Evolutionary conservation across 2,888 invertebrate species (phyloP).

Genomic region (Sinhomidia bicolor): DNA sequence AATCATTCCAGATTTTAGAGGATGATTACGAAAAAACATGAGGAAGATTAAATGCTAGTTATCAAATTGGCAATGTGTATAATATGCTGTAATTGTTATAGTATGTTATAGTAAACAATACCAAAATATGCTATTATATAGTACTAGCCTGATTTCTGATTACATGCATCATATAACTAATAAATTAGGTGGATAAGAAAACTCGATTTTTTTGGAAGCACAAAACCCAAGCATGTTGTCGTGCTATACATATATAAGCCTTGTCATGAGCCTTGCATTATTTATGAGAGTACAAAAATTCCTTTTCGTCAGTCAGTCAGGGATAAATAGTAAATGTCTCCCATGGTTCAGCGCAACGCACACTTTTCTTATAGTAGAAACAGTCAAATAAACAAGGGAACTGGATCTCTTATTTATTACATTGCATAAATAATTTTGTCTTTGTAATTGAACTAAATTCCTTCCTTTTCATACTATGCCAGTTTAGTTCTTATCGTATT

Average conservation of each 20-base stretch:
- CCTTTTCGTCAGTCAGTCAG: constrained; percentile 36
- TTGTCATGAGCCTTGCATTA: constrained; percentile 15
- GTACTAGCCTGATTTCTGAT: not conserved
- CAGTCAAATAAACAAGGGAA: constrained; percentile 8
- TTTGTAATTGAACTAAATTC: constrained; percentile 50
- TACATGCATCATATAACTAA: not conserved
- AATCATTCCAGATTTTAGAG: too few relatives aligned
- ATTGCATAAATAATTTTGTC: constrained; percentile 31
- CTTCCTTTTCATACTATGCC: constrained; percentile 5
- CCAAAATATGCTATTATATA: too few relatives aligned
- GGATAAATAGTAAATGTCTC: constrained; percentile 47
- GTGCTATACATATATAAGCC: not conserved
- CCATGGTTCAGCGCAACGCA: not conserved
- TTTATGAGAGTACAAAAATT: constrained; percentile 33
- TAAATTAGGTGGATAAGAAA: not conserved
- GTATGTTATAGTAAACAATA: too few relatives aligned
- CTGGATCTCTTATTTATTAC: not conserved
- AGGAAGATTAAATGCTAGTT: too few relatives aligned
- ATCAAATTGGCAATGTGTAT: too few relatives aligned
- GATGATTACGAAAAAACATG: too few relatives aligned
- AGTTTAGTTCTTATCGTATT: not conserved
- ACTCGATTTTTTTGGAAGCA: not conserved
- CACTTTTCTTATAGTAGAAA: not conserved
- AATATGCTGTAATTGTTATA: too few relatives aligned
- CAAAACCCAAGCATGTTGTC: not conserved